Percentiles rank a stretch among this genome's conserved stretches.
These are phyloP conservation scores for Leistus spinibarbis DNA, from an alignment of 2,888 invertebrate species.

Conservation along the genomic window DNA sequence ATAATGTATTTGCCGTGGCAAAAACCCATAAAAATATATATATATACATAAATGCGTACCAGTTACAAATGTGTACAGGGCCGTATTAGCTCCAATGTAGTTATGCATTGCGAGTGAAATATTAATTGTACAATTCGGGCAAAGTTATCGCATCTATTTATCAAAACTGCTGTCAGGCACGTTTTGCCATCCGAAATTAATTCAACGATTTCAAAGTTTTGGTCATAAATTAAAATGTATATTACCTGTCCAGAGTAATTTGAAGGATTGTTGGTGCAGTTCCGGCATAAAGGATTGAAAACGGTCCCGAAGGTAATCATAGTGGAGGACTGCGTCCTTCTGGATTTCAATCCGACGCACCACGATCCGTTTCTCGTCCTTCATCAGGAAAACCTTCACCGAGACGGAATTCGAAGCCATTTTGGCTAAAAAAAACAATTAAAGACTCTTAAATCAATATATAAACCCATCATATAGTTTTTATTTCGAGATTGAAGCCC, in stretches of 20 bases:
- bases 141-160: neutral
- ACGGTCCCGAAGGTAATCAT: slow-evolving; percentile 33
- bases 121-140: neutral
- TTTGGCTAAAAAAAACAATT: neutral
- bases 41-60: neutral
- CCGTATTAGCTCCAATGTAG: neutral
- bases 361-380: slow-evolving; percentile 12
- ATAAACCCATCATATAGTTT: no score
- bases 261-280: slow-evolving; percentile 15
- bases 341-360: slow-evolving; percentile 32
- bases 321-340: slow-evolving; percentile 25
- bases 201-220: neutral
- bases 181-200: neutral
- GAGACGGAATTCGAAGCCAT: slow-evolving; percentile 26
- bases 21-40: neutral
- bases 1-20: neutral
- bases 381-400: slow-evolving; percentile 27
- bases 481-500: no score
- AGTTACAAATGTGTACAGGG: neutral
- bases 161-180: neutral
- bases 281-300: slow-evolving; percentile 20
- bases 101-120: neutral
- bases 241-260: slow-evolving; percentile 36
- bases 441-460: neutral
- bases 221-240: neutral